Base-by-base conservation (phyloP, 2,888 invertebrate genomes). In the Agrypnus murinus region DNA sequence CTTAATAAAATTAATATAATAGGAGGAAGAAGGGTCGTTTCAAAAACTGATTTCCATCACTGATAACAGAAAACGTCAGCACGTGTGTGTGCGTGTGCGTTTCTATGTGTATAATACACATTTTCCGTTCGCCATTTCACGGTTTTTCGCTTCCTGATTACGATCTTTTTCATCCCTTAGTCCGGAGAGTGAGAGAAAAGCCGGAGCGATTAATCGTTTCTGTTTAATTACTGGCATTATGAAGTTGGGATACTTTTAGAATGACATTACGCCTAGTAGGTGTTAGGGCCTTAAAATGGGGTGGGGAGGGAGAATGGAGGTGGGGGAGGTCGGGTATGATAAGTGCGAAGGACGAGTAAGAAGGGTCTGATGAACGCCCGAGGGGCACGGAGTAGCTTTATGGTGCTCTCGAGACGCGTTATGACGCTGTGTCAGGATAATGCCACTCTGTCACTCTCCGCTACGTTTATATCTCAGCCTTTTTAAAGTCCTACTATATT, bases 381-480 rank as follows among this genome's bases (percentile, higher is more conserved):
- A 64, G 72, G 79, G 76, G 79, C 78, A 78, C 78, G 79, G 73
- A 78, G 77, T 77, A 74, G 77, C 78, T 80, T 80, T 80, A 80
- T 75, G 75, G 72, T 63, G 70, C 78, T 78, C 77, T 65, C 71
- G 77, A 78, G 79, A 72, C 76, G 72, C 75, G 75, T 77, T 77
- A 77, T 69, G 72, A 71, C 71, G 68, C 71, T 72, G 68, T 70
- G 72, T 74, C 71, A 72, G 74, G 74, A 71, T 71, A 67, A 71
- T 71, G 67, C 67, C 57, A 71, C 67, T 65, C 65, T 71, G 71
- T 71, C 71, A 71, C 71, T 67, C 63, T 58, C 65, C 59, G 65
- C 50, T 67, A 58, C 66, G 63, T 71, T 71, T 71, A 66, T 71
- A 63, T 43, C 34, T 17, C 45, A 31, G 43, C 69, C 55, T 63